Conservation (phyloP, 2,888 invertebrate genomes). For the Zonitis immaculata region DNA sequence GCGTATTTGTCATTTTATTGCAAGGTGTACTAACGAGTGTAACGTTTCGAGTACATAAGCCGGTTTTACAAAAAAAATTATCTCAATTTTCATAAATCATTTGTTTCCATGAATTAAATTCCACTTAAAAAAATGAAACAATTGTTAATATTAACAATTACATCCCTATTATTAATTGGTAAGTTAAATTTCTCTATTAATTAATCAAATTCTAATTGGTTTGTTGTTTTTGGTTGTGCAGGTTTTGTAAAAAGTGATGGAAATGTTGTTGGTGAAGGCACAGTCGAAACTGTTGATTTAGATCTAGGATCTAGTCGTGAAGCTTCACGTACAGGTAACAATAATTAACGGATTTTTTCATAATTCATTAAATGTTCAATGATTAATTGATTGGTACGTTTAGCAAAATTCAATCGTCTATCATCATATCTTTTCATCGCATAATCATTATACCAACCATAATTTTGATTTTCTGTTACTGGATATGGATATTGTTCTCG, state of each 20-base stretch:
- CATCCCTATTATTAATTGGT: conserved; percentile 39
- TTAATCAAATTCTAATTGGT: conserved; percentile 5
- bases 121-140: conserved; percentile 39
- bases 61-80: conserved; percentile 6
- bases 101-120: conserved; percentile 16
- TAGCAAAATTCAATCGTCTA: conserved; percentile 47
- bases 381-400: conserved; percentile 46
- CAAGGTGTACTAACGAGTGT: too few relatives aligned
- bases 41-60: too few relatives aligned
- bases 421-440: conserved; percentile 27
- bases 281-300: conserved; percentile 62
- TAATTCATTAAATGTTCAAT: conserved; percentile 43
- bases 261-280: conserved; percentile 50
- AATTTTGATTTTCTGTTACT: conserved; percentile 47
- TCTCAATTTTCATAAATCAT: background rate
- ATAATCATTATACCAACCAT: conserved; percentile 48
- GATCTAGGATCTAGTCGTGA: conserved; percentile 83
- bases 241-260: conserved; percentile 49
- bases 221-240: conserved; percentile 28
- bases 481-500: conserved; percentile 38
- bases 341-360: conserved; percentile 37
- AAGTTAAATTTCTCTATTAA: conserved; percentile 17
- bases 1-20: conserved; percentile 16
- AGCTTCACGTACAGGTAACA: conserved; percentile 80
- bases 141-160: conserved; percentile 34